Conservation (phyloP, 2,888 invertebrate genomes). For the Xestia sexstrigata region DNA sequence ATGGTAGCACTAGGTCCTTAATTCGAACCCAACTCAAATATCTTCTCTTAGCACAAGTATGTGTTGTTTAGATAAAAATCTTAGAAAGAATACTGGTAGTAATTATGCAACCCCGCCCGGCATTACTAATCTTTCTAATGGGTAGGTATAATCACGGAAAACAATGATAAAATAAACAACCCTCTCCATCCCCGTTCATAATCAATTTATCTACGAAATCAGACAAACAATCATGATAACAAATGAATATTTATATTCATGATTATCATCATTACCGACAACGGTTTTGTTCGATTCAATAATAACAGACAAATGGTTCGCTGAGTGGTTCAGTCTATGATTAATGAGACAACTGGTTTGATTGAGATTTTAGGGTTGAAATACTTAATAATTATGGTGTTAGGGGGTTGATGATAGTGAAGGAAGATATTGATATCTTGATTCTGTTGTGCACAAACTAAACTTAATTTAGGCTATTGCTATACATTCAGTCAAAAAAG, state of each 20-base stretch:
- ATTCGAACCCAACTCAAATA: no score
- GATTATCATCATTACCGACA: slow-evolving; percentile 29
- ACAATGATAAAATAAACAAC: slow-evolving; percentile 1
- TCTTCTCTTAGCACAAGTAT: no score
- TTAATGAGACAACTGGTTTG: slow-evolving; percentile 33
- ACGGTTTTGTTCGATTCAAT: slow-evolving; percentile 15
- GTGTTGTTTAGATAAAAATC: no score
- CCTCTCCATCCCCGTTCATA: not conserved
- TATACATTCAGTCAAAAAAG: no score
- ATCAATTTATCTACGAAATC: slow-evolving; percentile 36
- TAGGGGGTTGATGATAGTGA: not conserved
- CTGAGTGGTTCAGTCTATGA: slow-evolving; percentile 34
- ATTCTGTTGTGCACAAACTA: no score
- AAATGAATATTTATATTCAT: slow-evolving; percentile 31
- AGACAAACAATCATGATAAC: slow-evolving; percentile 20
- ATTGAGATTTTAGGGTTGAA: slow-evolving; percentile 38
- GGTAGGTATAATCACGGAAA: not conserved
- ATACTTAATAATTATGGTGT: not conserved
- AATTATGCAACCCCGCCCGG: not conserved
- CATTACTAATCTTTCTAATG: not conserved
- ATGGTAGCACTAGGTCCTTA: no score
- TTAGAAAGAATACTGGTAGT: not conserved
- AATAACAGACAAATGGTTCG: slow-evolving; percentile 24
- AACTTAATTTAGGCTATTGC: no score
- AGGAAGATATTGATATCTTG: not conserved